Evolutionary conservation across 2,888 invertebrate species (phyloP), one percentile per base, ranked within the genome.

Genomic region (Leistus spinibarbis): DNA sequence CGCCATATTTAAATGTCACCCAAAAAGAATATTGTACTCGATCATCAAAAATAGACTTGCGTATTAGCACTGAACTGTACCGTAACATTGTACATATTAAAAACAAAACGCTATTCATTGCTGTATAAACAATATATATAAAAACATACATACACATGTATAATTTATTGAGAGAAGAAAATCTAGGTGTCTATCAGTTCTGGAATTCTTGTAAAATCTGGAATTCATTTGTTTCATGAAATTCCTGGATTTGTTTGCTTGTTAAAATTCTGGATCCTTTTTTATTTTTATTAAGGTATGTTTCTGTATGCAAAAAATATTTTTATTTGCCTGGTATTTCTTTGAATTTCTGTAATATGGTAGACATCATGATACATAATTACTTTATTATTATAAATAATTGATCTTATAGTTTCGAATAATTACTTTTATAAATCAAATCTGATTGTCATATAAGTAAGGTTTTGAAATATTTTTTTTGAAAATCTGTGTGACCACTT

Each of bases 401-500:
- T 60, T 19, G 19, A 20, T 19, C 60, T 20, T 22, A 60, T 60
- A 3, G 20, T 20, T 60, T 20, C 60, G 13, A 20, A 60, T 22
- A 60, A 60, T 20, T 22, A 60, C 10, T 22, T 60, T 10, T 60
- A 10, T 16, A 60, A 60, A 19, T 60, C 60, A 13, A 20, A 60
- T 60, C 60, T 60, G 60, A 20, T 22, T 60, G 60, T 19, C 60
- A 19, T 20, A 20, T 20, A 20, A 60, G 20, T 60, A 60, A 60
- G 60, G 9, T 60, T 60, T 16, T 60, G 19, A 20, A 16, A 19
- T 10, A 60, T 60, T 54, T 54, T 17, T 60, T 22, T 66, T 66
- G 24, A 66, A 72, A 22, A 56, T 57, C 65, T 67, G 60, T 67
- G 67, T 73, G 73, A 67, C 40, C 57, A 67, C 65, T 73, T 67